Base-by-base conservation (phyloP, 2,888 invertebrate species). In the Rotaria sp. region DNA sequence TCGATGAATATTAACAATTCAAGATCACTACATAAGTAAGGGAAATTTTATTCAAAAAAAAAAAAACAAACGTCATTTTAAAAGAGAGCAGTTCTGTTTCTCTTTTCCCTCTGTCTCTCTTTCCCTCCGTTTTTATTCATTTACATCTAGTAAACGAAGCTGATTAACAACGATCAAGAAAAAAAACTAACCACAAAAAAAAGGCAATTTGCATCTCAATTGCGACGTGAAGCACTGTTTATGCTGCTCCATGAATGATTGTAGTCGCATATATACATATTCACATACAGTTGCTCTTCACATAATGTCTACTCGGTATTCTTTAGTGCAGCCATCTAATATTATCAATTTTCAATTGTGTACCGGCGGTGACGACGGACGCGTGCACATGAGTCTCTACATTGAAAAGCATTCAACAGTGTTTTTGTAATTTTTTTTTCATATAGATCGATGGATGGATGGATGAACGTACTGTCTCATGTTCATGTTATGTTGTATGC, bases 131-230 rank as follows among this genome's bases (percentile, higher is more conserved):
- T 50, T 50, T 18, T 50, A 50, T 67, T 35, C 30, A 35, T 67
- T 67, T 35, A 67, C 35, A 35, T 67, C 67, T 30, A 38, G 30
- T 67, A 30, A 67, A 67, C 35, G 35, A 67, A 21, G 67, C 67
- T 67, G 30, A 30, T 67, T 67, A 18, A 67, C 35, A 67, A 35
- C 18, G 35, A 67, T 67, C 67, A 67, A 67, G 67, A 67, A 67
- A 67, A 30, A 67, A 30, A 67, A 5, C 35, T 35, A 18, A 35
- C 7, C 18, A 30, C 67, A 52, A 30, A 67, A 67, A 59, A 67
- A 67, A 67, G 67, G 67, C 67, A 67, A 67, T 67, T 67, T 67
- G 67, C 67, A 67, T 67, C 67, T 67, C 35, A 67, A 67, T 67
- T 67, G 67, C 67, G 67, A 67, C 30, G 67, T 35, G 67, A 67